Conservation (phyloP, 2,113 vertebrate species). For the Ariopsis seemanni region DNA sequence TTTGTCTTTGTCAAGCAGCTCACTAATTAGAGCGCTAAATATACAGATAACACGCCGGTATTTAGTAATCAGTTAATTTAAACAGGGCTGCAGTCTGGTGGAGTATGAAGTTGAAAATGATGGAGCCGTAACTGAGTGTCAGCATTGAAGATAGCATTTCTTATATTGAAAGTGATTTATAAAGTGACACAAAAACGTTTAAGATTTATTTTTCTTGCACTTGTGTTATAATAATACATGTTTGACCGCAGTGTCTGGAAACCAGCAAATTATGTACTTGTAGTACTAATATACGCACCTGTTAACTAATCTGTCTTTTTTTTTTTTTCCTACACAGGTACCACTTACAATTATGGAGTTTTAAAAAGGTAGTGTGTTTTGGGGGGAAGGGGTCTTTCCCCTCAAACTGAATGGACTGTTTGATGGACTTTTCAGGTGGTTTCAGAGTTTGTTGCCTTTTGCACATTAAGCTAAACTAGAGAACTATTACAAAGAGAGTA, state of each 20-base stretch:
- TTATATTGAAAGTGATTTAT: neutral
- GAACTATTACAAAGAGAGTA: constrained; percentile 58
- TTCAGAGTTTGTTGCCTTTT: constrained; percentile 71
- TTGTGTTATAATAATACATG: neutral
- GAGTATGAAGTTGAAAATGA: neutral
- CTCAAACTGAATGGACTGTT: constrained; percentile 75
- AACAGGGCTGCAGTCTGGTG: neutral
- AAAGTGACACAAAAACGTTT: neutral
- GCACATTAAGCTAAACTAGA: constrained; percentile 64
- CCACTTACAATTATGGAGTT: constrained; percentile 95
- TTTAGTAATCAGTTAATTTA: neutral
- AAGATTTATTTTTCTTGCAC: neutral
- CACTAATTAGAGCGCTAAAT: neutral
- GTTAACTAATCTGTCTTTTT: neutral
- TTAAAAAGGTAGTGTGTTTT: constrained; percentile 72
- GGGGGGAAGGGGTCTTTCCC: constrained; percentile 84
- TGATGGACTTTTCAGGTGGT: constrained; percentile 70
- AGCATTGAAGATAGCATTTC: too few species aligned
- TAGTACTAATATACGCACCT: neutral
- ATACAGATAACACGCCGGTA: neutral
- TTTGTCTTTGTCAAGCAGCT: neutral
- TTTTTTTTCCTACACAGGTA: constrained; percentile 72
- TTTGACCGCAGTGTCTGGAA: neutral
- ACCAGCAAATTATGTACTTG: neutral
- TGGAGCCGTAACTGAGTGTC: neutral